Base-by-base conservation (phyloP, 2,888 invertebrate species). In the Dioctria linearis region DNA sequence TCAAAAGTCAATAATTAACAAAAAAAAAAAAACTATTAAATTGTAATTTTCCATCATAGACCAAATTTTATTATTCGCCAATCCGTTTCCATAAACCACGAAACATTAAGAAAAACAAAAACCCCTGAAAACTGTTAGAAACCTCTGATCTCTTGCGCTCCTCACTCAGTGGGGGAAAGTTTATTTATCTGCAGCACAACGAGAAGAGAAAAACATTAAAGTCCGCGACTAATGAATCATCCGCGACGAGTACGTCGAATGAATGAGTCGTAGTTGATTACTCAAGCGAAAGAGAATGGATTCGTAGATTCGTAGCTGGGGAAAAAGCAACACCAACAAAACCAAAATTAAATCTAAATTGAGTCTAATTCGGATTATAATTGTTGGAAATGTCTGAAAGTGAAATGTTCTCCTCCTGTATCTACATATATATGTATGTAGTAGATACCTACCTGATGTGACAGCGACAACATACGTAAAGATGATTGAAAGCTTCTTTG, bases 281-380 rank as follows among this genome's bases (percentile, higher is more conserved):
- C 61, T 42, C 59, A 80, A 69, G 39, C 57, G 25, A 46, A 2
- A 25, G n/a, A 11, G 57, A 76, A 66, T 76, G 37, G 66, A 51
- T n/a, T 40, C 51, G 40, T 9, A 69, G 66, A 51, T n/a, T 40
- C 51, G 40, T 9, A 69, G 49, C 54, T 54, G 4, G 54, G n/a
- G 54, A n/a, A 11, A 11, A 8, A n/a, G 54, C 11, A 54, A 54
- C 4, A 54, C 6, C 8, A 54, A 54, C 8, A 54, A 54, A 11
- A n/a, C 54, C 11, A 25, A 25, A 25, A 54, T n/a, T 54, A n/a
- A 54, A n/a, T 11, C 11, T 54, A 11, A 54, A n/a, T 25, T n/a
- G 54, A 54, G 11, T 54, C 54, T 54, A 54, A 54, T 54, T 54
- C 25, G 11, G 0, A 1, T n/a, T 11, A 54, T 3, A 54, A 54